Evolutionary conservation across 2,888 invertebrate genomes (phyloP).

Genomic region (Lasius platythorax): DNA sequence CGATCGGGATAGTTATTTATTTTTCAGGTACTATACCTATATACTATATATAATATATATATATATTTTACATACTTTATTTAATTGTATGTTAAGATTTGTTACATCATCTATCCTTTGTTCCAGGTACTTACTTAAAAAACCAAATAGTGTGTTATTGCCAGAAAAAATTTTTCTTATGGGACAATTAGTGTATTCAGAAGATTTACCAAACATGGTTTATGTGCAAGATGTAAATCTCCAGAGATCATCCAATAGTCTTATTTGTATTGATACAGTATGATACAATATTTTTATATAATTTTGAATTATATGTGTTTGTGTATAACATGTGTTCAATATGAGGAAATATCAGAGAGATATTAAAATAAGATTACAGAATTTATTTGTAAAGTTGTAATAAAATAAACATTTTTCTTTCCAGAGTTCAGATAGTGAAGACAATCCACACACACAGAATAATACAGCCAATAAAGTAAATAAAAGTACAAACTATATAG

Average conservation of each 20-base stretch:
- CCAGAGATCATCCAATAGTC: conserved; percentile 72
- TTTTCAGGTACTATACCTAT: conserved; percentile 69
- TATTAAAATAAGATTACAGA: conserved; percentile 24
- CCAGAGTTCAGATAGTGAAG: conserved; percentile 48
- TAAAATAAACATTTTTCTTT: conserved; percentile 21
- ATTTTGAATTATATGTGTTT: background rate
- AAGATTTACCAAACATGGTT: conserved; percentile 88
- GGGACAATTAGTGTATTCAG: conserved; percentile 88
- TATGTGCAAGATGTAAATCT: conserved; percentile 88
- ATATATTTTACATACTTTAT: background rate
- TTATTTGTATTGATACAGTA: conserved; percentile 63
- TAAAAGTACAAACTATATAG: conserved; percentile 83
- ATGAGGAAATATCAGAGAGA: background rate
- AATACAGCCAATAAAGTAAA: conserved; percentile 35
- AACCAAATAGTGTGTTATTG: conserved; percentile 86
- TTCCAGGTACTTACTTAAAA: conserved; percentile 84
- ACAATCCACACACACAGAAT: conserved; percentile 20
- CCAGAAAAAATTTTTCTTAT: conserved; percentile 87
- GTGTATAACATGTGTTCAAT: background rate
- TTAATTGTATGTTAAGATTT: conserved; percentile 13
- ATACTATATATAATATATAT: background rate
- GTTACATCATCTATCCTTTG: conserved; percentile 71
- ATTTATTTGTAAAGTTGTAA: background rate
- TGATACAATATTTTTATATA: conserved; percentile 21
- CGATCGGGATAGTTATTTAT: conserved; percentile 71